phyloP scores from a whole-genome alignment of 2,888 invertebrate species.

The Drosophila peninsularis region DNA sequence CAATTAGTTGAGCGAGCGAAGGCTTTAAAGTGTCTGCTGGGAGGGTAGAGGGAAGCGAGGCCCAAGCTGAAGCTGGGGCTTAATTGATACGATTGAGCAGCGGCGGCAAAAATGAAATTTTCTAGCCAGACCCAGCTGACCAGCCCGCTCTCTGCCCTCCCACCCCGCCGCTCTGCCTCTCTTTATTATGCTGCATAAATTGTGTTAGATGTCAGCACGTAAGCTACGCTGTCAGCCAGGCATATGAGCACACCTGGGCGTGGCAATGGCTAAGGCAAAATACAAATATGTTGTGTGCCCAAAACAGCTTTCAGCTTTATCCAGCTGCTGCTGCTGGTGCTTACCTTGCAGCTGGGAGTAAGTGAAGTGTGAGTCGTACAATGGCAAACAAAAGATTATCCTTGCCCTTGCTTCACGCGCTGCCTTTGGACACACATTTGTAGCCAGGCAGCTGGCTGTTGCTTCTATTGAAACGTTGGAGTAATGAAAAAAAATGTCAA shows the following conservation, averaged over 20 bases:
- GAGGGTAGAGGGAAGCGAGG: neutral
- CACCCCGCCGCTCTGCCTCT: neutral
- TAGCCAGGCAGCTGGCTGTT: constrained; percentile 31
- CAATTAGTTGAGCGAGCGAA: constrained; percentile 53
- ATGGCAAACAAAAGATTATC: constrained; percentile 77
- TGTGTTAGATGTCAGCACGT: constrained; percentile 60
- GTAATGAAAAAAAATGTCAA: constrained; percentile 80
- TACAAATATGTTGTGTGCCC: constrained; percentile 49
- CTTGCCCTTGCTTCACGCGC: constrained; percentile 70
- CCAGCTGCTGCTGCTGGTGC: constrained; percentile 26
- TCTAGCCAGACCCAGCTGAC: constrained; percentile 33
- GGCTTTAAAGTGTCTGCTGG: constrained; percentile 25
- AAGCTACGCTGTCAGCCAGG: constrained; percentile 58
- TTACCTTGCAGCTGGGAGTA: constrained; percentile 49
- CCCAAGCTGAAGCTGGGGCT: constrained; percentile 27
- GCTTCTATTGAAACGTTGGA: constrained; percentile 74
- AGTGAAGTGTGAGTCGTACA: constrained; percentile 54
- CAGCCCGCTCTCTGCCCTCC: constrained; percentile 2
- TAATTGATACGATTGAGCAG: constrained; percentile 59
- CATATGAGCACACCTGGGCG: constrained; percentile 33
- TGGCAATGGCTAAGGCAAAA: constrained; percentile 40
- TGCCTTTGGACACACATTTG: constrained; percentile 46
- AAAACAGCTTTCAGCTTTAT: constrained; percentile 36
- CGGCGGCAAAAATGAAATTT: constrained; percentile 50
- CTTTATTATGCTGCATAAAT: constrained; percentile 67